These are phyloP conservation scores for Teleogryllus oceanicus DNA, from an alignment of 2,888 invertebrate genomes.

Conservation along the genomic window DNA sequence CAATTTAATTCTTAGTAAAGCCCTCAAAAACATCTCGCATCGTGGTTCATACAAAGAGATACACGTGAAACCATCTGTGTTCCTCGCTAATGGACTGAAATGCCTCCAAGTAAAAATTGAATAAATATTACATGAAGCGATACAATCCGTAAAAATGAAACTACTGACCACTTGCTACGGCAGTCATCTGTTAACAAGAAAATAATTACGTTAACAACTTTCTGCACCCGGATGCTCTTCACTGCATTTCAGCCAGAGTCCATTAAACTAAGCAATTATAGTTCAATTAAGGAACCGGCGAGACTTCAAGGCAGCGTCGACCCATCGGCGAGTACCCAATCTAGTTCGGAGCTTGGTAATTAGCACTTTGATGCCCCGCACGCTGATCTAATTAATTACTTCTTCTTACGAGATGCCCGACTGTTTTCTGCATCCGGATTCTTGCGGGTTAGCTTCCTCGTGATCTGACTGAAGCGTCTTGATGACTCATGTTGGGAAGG, in stretches of 20 bases:
- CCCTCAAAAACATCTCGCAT: no score
- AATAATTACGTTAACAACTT: constrained; percentile 18
- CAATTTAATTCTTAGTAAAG: no score
- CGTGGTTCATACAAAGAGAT: no score
- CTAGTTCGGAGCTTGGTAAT: neutral
- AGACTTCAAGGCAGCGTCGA: neutral
- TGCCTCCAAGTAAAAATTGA: no score
- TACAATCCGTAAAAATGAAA: constrained; percentile 1
- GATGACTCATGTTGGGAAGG: no score
- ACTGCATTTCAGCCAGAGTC: neutral
- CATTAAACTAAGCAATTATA: constrained; percentile 18
- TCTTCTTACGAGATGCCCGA: neutral
- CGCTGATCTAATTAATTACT: neutral
- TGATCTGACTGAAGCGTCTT: no score
- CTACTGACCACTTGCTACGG: neutral
- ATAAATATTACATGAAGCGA: neutral
- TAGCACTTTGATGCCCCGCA: neutral
- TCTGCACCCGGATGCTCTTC: neutral
- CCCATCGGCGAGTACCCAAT: neutral
- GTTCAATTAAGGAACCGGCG: neutral
- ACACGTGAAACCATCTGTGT: no score
- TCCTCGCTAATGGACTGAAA: no score
- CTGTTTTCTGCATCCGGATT: no score
- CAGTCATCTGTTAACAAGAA: constrained; percentile 18
- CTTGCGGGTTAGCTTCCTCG: no score